These are phyloP conservation scores for Falco concolor DNA, from an alignment of 2,797 vertebrate species.

Conservation along the genomic window DNA sequence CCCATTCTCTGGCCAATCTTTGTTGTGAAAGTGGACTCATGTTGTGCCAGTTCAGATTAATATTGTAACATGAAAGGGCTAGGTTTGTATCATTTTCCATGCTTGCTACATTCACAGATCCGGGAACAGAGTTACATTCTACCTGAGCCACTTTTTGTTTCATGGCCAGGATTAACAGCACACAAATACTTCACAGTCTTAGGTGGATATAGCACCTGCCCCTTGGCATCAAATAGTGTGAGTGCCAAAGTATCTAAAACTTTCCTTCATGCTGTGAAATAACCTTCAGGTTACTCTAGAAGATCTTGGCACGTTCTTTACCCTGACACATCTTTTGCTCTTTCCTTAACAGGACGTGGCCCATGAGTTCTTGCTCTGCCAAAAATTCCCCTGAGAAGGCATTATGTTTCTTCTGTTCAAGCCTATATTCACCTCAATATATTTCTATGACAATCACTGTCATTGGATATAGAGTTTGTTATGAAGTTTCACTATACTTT, in stretches of 20 bases:
- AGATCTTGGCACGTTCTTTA: not conserved
- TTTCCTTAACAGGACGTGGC: not conserved
- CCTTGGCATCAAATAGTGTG: not conserved
- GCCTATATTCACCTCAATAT: not conserved
- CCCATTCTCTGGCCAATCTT: constrained; percentile 38
- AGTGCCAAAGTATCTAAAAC: not conserved
- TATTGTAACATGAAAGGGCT: constrained; percentile 58
- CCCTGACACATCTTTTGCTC: not conserved
- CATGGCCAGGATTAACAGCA: not conserved
- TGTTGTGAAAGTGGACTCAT: constrained; percentile 54
- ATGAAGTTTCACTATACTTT: not conserved
- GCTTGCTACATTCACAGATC: not conserved
- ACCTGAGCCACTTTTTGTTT: constrained; percentile 23
- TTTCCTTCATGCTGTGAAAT: not conserved
- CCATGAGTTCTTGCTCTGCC: not conserved
- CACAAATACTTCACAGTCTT: constrained; percentile 5
- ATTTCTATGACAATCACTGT: not conserved
- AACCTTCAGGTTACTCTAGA: not conserved
- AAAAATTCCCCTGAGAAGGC: not conserved
- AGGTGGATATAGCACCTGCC: not conserved
- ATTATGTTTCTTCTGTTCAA: not conserved
- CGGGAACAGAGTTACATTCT: constrained; percentile 8
- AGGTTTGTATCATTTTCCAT: constrained; percentile 48
- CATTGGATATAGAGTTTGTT: not conserved
- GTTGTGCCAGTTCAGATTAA: constrained; percentile 63